Conservation (phyloP, 2,797 vertebrate genomes). For the Sebastes reedi region DNA sequence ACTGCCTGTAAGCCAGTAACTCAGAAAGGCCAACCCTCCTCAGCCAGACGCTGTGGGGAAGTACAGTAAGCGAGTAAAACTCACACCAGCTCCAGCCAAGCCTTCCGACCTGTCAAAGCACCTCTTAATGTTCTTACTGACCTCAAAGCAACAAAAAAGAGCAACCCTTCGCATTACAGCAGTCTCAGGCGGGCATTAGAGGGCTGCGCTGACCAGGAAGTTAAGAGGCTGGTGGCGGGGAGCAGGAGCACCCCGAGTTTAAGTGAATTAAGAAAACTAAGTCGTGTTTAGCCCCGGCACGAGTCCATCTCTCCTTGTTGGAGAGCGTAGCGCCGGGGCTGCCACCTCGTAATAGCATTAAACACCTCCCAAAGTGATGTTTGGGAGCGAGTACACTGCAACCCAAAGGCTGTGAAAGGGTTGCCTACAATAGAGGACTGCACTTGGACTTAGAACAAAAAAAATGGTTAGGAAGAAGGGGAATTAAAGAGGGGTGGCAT, state of each 20-base stretch:
- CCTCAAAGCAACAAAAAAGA: slow-evolving; percentile 59
- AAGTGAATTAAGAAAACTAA: slow-evolving; percentile 80
- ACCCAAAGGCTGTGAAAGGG: slow-evolving; percentile 43
- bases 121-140: slow-evolving; percentile 66
- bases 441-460: slow-evolving; percentile 46
- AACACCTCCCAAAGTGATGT: slow-evolving; percentile 68
- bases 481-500: slow-evolving; percentile 53
- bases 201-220: slow-evolving; percentile 39
- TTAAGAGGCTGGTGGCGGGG: slow-evolving; percentile 55
- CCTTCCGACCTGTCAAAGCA: slow-evolving; percentile 54
- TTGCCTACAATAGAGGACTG: slow-evolving; percentile 29
- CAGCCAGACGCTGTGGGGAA: slow-evolving; percentile 22
- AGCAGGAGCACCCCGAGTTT: slow-evolving; percentile 61
- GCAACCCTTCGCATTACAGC: slow-evolving; percentile 42
- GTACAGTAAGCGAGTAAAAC: slow-evolving; percentile 27
- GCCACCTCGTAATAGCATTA: slow-evolving; percentile 75
- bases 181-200: slow-evolving; percentile 53
- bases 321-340: slow-evolving; percentile 59
- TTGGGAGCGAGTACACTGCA: slow-evolving; percentile 26
- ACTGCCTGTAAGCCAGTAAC: background rate
- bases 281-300: slow-evolving; percentile 67
- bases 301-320: slow-evolving; percentile 63
- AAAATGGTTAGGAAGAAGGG: background rate
- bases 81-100: slow-evolving; percentile 41
- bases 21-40: background rate